Evolutionary conservation across 2,797 vertebrate species (phyloP).

Genomic region (Atherinosoma microstoma): DNA sequence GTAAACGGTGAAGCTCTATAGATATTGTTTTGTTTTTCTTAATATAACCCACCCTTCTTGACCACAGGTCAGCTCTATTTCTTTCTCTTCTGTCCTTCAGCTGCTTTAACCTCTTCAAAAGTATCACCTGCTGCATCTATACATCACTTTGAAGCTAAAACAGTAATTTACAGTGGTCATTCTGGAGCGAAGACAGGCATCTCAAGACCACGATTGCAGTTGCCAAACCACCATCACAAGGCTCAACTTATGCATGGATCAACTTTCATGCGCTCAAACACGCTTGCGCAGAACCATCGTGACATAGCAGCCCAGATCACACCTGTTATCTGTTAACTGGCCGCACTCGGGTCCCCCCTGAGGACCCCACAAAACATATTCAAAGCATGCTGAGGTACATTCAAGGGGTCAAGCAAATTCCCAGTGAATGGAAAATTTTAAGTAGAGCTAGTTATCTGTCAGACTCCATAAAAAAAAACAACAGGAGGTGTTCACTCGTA

Average conservation of each 20-base stretch:
- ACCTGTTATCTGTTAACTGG: conserved; percentile 43
- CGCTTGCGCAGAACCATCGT: conserved; percentile 8
- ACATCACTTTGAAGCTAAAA: conserved; percentile 51
- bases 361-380: neutral
- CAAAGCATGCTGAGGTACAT: neutral
- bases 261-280: conserved; percentile 37
- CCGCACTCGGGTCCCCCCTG: neutral
- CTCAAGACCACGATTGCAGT: conserved; percentile 20
- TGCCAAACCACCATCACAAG: conserved; percentile 28
- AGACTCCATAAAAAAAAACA: conserved; percentile 16
- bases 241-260: conserved; percentile 32
- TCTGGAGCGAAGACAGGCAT: conserved; percentile 52
- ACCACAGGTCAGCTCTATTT: neutral
- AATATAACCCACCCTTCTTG: neutral
- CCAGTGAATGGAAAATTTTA: neutral
- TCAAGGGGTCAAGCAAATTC: neutral
- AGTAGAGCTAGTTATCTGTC: conserved; percentile 13
- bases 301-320: conserved; percentile 31
- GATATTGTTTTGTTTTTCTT: too few species aligned
- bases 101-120: conserved; percentile 33
- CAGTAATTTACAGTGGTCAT: conserved; percentile 53
- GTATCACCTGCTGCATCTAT: conserved; percentile 23
- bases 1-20: too few species aligned
- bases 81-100: conserved; percentile 2
- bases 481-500: conserved; percentile 3